Percentiles rank a stretch among this genome's conserved stretches.
These are phyloP conservation scores for Helicoverpa zea DNA, from an alignment of 1,140 invertebrate species.

Conservation along the genomic window DNA sequence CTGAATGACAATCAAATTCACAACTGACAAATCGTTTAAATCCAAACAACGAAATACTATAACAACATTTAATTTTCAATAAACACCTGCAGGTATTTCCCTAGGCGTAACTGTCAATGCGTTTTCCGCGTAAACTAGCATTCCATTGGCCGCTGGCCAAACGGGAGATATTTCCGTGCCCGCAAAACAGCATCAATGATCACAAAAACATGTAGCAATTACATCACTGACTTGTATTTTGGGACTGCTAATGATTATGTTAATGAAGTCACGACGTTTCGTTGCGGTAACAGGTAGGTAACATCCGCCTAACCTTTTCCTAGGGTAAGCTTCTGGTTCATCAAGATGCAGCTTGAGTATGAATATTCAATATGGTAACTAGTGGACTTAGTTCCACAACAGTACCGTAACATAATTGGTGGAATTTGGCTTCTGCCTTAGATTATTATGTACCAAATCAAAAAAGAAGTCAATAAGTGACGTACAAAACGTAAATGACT, in stretches of 20 bases:
- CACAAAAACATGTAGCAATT: conserved; percentile 24
- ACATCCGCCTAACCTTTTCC: no score
- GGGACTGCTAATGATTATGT: not conserved
- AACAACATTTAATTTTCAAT: conserved; percentile 12
- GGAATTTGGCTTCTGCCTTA: no score
- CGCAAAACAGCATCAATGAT: conserved; percentile 37
- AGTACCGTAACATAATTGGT: no score
- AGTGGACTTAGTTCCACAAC: no score
- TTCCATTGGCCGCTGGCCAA: conserved; percentile 32
- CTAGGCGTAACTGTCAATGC: conserved; percentile 20
- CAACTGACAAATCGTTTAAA: not conserved
- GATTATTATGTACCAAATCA: no score
- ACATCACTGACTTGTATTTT: conserved; percentile 22
- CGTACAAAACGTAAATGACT: no score
- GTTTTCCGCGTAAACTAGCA: conserved; percentile 30
- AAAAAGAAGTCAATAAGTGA: no score
- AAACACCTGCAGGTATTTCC: conserved; percentile 28
- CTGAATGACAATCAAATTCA: not conserved
- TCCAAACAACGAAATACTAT: not conserved
- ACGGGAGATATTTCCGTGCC: conserved; percentile 35
- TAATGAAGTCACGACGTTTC: not conserved
- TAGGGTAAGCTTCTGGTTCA: no score
- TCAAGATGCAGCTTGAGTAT: no score
- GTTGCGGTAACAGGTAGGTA: not conserved
- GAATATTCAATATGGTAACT: no score